A percentile compares a stretch with the other conserved stretches of the same genome.
phyloP scores from a whole-genome alignment of 2,797 vertebrate genomes.

The Rhyacichthys aspro region DNA sequence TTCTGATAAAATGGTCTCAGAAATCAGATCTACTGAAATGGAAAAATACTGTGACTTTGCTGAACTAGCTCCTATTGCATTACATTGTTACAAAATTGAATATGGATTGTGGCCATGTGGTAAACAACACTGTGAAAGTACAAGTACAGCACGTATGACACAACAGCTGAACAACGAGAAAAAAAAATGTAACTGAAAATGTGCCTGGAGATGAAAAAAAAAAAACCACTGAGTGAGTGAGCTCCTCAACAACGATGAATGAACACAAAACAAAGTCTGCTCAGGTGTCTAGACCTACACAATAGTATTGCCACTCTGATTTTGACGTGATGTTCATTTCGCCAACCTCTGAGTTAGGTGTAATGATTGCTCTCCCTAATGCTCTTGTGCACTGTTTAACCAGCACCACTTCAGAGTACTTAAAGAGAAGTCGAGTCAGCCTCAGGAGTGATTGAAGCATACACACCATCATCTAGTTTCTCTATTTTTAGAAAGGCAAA shows the following conservation, averaged over 20 bases:
- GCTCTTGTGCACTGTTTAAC: slow-evolving; percentile 6
- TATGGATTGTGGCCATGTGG: slow-evolving; percentile 30
- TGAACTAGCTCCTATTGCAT: slow-evolving; percentile 23
- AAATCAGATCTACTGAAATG: slow-evolving; percentile 6
- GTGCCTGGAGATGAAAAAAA: slow-evolving; percentile 15
- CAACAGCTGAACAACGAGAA: slow-evolving; percentile 13
- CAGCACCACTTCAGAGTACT: background rate
- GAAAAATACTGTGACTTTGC: slow-evolving; percentile 22
- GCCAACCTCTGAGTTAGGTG: background rate
- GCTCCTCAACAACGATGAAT: no score
- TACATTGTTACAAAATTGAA: slow-evolving; percentile 28
- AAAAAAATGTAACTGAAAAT: slow-evolving; percentile 26
- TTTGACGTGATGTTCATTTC: background rate
- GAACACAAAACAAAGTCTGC: no score
- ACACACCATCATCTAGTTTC: slow-evolving; percentile 16
- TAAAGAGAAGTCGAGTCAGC: slow-evolving; percentile 12
- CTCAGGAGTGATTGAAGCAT: slow-evolving; percentile 6
- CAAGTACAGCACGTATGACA: slow-evolving; percentile 12
- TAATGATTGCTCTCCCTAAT: background rate
- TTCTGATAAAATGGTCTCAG: background rate
- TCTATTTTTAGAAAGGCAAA: slow-evolving; percentile 33
- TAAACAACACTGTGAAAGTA: slow-evolving; percentile 20
- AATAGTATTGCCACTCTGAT: slow-evolving; percentile 10
- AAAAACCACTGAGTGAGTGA: no score
- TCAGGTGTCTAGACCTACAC: no score